phyloP scores from a whole-genome alignment of 2,113 vertebrate species.

The Panthera uncia region DNA sequence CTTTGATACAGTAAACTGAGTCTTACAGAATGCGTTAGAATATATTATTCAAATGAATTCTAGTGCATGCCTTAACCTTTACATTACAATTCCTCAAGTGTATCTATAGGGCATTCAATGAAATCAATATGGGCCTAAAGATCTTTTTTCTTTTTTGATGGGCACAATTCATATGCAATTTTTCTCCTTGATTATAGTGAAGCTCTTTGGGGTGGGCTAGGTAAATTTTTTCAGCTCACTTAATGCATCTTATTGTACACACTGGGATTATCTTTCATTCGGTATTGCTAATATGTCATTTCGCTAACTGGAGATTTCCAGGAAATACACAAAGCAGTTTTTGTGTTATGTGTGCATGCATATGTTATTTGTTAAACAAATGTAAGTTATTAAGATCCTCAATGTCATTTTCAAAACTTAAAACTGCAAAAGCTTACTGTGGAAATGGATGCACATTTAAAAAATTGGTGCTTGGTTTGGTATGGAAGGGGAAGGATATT shows the following conservation, averaged over 20 bases:
- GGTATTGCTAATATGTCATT: conserved; percentile 68
- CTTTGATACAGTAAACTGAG: conserved; percentile 23
- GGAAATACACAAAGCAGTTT: conserved; percentile 55
- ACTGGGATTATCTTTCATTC: conserved; percentile 70
- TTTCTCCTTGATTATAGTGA: conserved; percentile 63
- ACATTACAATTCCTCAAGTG: conserved; percentile 67
- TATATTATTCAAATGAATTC: conserved; percentile 79
- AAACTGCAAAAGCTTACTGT: background rate
- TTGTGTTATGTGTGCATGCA: background rate
- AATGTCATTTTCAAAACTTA: background rate
- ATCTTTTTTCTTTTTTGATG: conserved; percentile 43
- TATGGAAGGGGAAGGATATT: background rate
- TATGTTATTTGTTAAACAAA: background rate
- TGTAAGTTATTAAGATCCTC: background rate
- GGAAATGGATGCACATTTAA: background rate
- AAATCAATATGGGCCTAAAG: conserved; percentile 78
- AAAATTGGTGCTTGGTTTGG: background rate
- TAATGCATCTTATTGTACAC: conserved; percentile 69
- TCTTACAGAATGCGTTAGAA: conserved; percentile 24
- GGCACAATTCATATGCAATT: conserved; percentile 61
- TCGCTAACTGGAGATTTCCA: conserved; percentile 67
- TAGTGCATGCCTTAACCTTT: conserved; percentile 74
- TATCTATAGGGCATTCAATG: conserved; percentile 66
- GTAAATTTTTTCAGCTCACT: conserved; percentile 71
- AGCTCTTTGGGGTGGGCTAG: conserved; percentile 63